These are phyloP conservation scores for Drosophila rhopaloa DNA, from an alignment of 1,140 invertebrate species.

Conservation along the genomic window DNA sequence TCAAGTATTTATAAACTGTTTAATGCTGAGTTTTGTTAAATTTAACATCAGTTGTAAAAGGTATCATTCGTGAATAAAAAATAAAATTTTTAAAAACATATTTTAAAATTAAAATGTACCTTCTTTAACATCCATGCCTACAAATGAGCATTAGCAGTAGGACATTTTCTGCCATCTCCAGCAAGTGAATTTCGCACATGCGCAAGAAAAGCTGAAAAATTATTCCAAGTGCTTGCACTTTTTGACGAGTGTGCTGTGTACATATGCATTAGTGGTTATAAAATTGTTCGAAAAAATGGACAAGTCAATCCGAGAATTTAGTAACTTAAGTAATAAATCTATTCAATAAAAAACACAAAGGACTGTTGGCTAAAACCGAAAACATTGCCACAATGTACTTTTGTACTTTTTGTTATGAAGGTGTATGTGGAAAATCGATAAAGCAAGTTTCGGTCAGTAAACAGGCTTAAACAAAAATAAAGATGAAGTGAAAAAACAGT, in stretches of 20 bases:
- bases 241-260: conserved; percentile 46
- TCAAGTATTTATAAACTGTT: background rate
- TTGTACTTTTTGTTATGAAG: conserved; percentile 22
- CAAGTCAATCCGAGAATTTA: conserved; percentile 18
- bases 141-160: background rate
- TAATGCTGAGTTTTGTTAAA: background rate
- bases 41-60: background rate
- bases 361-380: conserved; percentile 10
- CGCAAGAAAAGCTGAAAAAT: conserved; percentile 15
- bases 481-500: conserved; percentile 34
- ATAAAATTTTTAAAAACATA: too few species aligned
- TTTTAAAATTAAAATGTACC: conserved; percentile 1
- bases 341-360: conserved; percentile 3
- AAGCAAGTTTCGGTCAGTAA: conserved; percentile 32
- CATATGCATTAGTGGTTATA: conserved; percentile 42
- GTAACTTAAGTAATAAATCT: conserved; percentile 1
- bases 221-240: conserved; percentile 28
- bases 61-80: too few species aligned
- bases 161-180: conserved; percentile 25
- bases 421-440: conserved; percentile 36
- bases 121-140: background rate
- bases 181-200: conserved; percentile 14
- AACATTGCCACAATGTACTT: background rate
- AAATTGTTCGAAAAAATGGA: conserved; percentile 35
- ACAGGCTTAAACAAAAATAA: conserved; percentile 42